Evolutionary conservation across 2,888 invertebrate species (phyloP), one percentile per base, ranked within the genome.

Genomic region (Pammene fasciana): DNA sequence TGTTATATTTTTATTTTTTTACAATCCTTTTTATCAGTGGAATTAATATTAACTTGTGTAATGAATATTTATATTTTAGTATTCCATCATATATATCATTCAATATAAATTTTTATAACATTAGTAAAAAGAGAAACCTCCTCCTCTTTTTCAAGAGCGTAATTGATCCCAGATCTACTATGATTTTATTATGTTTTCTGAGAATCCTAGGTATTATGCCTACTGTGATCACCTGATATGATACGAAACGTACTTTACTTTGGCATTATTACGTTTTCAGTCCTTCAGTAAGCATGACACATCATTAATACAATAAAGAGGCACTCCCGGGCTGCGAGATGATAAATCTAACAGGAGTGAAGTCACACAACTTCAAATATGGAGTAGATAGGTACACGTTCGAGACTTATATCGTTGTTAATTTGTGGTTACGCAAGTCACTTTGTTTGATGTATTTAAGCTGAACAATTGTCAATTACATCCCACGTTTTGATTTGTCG

Each of bases 311-410:
- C 56, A 64, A 68, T 68, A 68, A 65, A 68, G 68, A 68, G 68
- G 68, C 68, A 11, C 52, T 59, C 45, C 62, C 57, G 45, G 64
- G 57, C 59, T 52, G 45, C 26, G 45, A 68, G 11, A 65, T 59
- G 52, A 67, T 45, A 59, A 59, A 59, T 59, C 38, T 18, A 38
- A 16, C 52, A 62, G 62, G 52, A 62, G 41, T 62, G 62, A 52
- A 62, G 41, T 62, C 62, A 62, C 38, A 68, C 54, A 64, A 71
- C n/a, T 70, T 78, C 79, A 81, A 77, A 75, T 75, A 75, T 67
- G 79, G 79, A 79, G 82, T 84, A 82, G 84, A 82, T 85, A 81
- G 57, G 14, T 50, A 57, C 5, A 18, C 8, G 16, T 38, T 61
- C 7, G 3, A 61, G 18, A 52, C 52, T 38, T 50, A 61, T 48